Evolutionary conservation across 2,113 vertebrate genomes (phyloP), one percentile per base, ranked within the genome.

Genomic region (Myotis lucifugus): DNA sequence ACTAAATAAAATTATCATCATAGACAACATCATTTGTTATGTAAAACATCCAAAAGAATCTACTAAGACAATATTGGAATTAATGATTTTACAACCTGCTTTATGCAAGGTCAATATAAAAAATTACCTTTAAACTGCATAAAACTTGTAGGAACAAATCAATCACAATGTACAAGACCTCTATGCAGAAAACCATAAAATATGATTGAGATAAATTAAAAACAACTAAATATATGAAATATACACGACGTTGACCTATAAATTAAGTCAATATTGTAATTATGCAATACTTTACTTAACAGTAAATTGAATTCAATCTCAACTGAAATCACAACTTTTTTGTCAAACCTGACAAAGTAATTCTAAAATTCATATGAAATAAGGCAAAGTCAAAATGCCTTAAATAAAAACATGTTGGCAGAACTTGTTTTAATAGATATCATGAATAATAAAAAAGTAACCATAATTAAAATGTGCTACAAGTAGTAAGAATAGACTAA

Each of bases 301-400:
- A 42, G 50, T 23, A 93, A 59, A 79, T 7, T 67, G 40, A 85
- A 52, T 37, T 7, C 5, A 40, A 79, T 93, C 8, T 8, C 6
- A 85, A 52, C 6, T 70, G 90, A 70, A 27, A 70, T 54, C 8
- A 9, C 54, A 50, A 52, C 13, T 18, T 50, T 84, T 42, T 32
- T 27, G 61, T 59, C 40, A 69, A 85, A 18, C 14, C 59, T 29
- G 15, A 67, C 17, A 91, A 69, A 84, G 34, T 73, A 85, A 87
- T 93, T 91, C 10, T 76, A 81, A 92, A 92, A 91, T 54, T 64
- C 21, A 70, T 46, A 81, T 92, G 50, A 70, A 94, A 81, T 69
- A 78, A 46, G 2, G 19, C 2, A 21, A 61, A 81, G 25, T 76
- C 37, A 90, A 76, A 18, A 61, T 37, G 3, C n/a, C 48, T 82